Base-by-base conservation (phyloP, 2,797 vertebrate genomes). In the Sebastes goodei region DNA sequence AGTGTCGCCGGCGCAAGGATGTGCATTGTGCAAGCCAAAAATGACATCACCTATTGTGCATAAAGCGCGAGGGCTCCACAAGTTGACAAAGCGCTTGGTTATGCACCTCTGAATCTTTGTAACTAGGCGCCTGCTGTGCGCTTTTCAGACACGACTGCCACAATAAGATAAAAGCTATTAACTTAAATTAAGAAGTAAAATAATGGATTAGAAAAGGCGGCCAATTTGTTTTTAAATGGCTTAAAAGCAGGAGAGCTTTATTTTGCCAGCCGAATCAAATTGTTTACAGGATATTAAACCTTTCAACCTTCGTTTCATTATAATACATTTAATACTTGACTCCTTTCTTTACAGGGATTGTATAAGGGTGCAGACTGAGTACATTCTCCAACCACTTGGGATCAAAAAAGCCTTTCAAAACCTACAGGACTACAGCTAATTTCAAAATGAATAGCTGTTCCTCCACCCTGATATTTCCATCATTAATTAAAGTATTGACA, bases 401-500 rank as follows among this genome's bases (percentile, higher is more conserved):
- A 67, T 71, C 4, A 10, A 10, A 33, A 29, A 35, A 49, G 4
- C 7, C 27, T 29, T 29, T 29, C 27, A 29, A 29, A 29, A 29
- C 27, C 69, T 52, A 14, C 1, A 21, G 25, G 7, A 33, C 32
- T 25, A 56, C 0, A 30, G 14, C 35, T 63, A 1, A 55, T 75
- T 78, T 59, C 1, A 33, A 53, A 52, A 59, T 30, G 7, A 74
- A 74, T 0, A 12, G 5, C 12, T 61, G 4, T 46, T 60, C 27
- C 64, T 57, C 7, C 20, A 23, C 0, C 2, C 70, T 20, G 53
- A 72, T 35, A 10, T 74, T 76, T 74, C 52, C 25, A 65, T 15
- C 15, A 65, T 71, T 60, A 71, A 87, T 61, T 29, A 81, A 62
- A 74, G 60, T 55, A 78, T 57, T 57, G 80, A 76, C 71, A 82